phyloP scores from a whole-genome alignment of 2,797 vertebrate species.

The Anas georgica region DNA sequence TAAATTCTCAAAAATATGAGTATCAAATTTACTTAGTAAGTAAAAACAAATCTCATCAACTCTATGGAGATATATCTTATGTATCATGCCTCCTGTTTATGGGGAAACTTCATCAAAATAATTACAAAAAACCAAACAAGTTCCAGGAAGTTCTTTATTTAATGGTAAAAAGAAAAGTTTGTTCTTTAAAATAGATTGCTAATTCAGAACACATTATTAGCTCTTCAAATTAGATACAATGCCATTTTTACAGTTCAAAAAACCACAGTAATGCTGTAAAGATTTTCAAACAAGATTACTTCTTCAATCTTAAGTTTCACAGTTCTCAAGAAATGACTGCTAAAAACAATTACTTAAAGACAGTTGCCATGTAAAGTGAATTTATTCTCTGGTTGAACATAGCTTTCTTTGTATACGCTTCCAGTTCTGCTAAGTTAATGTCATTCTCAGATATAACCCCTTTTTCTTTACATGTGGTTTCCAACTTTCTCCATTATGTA shows the following conservation, averaged over 20 bases:
- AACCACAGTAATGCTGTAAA: constrained; percentile 21
- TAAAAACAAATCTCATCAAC: neutral
- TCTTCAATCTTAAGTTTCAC: neutral
- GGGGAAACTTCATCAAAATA: neutral
- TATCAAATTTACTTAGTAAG: rapidly evolving
- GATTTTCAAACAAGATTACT: neutral
- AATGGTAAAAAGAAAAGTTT: constrained; percentile 36
- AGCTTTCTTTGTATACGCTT: neutral
- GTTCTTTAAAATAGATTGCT: constrained; percentile 34
- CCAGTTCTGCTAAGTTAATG: neutral
- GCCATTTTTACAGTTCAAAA: neutral
- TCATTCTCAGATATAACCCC: neutral
- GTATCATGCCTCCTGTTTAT: neutral
- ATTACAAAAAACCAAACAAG: neutral
- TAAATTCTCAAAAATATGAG: neutral
- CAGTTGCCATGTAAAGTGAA: neutral
- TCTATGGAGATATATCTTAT: neutral
- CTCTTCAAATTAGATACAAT: constrained; percentile 25
- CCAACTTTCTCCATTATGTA: neutral
- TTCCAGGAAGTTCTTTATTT: constrained; percentile 56
- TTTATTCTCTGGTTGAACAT: neutral
- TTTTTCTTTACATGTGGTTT: neutral
- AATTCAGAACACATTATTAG: neutral
- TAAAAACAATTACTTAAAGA: neutral
- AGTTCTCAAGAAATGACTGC: neutral